Conservation (phyloP, 2,888 invertebrate species). For the Hyles lineata region DNA sequence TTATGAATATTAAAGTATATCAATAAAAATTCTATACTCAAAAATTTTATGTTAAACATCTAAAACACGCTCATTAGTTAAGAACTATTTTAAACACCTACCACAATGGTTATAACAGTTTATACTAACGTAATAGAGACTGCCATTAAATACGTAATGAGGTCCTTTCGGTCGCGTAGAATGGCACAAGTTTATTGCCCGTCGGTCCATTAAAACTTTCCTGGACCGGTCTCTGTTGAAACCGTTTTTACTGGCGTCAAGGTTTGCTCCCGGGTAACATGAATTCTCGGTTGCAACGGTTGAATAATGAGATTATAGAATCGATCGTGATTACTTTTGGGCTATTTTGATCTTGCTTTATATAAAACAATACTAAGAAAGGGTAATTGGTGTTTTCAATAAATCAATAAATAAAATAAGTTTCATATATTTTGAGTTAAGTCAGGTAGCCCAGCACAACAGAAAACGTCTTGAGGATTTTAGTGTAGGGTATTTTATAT, state of each 20-base stretch:
- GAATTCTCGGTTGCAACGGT: constrained; percentile 2
- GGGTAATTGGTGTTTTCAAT: background rate
- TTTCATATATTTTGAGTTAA: too few relatives aligned
- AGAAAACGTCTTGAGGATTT: too few relatives aligned
- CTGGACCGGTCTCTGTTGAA: constrained; percentile 36
- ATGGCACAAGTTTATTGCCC: constrained; percentile 55
- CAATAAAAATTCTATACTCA: too few relatives aligned
- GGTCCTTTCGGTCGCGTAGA: constrained; percentile 42
- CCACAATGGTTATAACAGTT: constrained; percentile 26
- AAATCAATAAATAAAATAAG: too few relatives aligned
- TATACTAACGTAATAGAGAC: constrained; percentile 36
- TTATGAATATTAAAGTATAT: too few relatives aligned
- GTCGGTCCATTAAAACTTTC: constrained; percentile 73
- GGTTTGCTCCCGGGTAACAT: constrained; percentile 20
- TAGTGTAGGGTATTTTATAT: too few relatives aligned
- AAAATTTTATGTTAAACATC: background rate
- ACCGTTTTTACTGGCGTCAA: constrained; percentile 27
- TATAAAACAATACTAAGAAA: background rate
- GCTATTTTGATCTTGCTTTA: background rate
- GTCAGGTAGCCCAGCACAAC: too few relatives aligned
- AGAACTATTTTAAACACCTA: constrained; percentile 1
- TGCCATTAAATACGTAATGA: constrained; percentile 47
- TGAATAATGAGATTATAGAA: background rate
- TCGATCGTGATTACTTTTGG: background rate
- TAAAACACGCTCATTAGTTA: background rate